A percentile compares a stretch with the other conserved stretches of the same genome.
Evolutionary conservation across 2,888 invertebrate genomes (phyloP).

Genomic region (Tiliacea aurago): DNA sequence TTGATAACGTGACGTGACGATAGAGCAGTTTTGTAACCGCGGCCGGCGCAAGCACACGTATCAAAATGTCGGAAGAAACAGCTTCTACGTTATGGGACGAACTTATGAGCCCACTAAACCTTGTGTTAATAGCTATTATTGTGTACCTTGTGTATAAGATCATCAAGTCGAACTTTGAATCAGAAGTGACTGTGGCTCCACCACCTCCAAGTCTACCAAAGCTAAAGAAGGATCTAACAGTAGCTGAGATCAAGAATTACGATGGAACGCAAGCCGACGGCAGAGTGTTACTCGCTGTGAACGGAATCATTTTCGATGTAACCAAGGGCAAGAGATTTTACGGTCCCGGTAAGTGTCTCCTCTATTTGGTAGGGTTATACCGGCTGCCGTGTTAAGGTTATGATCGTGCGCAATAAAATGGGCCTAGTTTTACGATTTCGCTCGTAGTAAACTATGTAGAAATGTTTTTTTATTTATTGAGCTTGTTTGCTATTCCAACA

Average conservation of each 20-base stretch:
- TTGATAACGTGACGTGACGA: conserved; percentile 71
- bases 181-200: conserved; percentile 79
- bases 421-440: conserved; percentile 50
- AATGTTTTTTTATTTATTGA: conserved; percentile 44
- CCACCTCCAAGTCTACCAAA: conserved; percentile 93
- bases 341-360: conserved; percentile 94
- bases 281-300: conserved; percentile 97
- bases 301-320: conserved; percentile 98
- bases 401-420: conserved; percentile 59
- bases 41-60: conserved; percentile 58
- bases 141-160: conserved; percentile 92
- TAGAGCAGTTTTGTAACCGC: conserved; percentile 63
- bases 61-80: conserved; percentile 75
- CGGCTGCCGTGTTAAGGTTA: conserved; percentile 59
- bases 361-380: conserved; percentile 56
- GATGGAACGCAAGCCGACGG: conserved; percentile 96
- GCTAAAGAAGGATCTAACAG: conserved; percentile 96
- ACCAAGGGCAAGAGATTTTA: conserved; percentile 97
- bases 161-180: conserved; percentile 86
- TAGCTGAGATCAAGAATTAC: conserved; percentile 95
- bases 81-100: conserved; percentile 85
- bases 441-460: conserved; percentile 35
- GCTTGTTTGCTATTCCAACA: conserved; percentile 18
- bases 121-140: conserved; percentile 82
- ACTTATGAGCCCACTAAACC: conserved; percentile 84